These are phyloP conservation scores for Dreissena polymorpha DNA, from an alignment of 1,140 invertebrate species.

Conservation along the genomic window DNA sequence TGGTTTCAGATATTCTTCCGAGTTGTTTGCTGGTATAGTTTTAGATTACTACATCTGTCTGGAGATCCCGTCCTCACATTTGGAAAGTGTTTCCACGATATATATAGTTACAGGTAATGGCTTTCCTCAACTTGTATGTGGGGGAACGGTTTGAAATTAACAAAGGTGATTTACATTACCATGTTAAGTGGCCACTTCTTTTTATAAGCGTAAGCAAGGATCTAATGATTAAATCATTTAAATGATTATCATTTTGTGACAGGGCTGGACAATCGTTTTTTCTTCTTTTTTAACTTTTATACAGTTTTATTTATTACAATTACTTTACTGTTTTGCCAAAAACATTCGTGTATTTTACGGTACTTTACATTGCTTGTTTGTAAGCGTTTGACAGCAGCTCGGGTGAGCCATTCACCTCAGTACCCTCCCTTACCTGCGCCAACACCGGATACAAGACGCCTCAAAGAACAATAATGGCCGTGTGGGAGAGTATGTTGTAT, in stretches of 20 bases:
- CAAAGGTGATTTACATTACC: neutral
- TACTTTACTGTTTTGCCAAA: too few species aligned
- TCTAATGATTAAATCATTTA: too few species aligned
- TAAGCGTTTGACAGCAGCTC: conserved; percentile 13
- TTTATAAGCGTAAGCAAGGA: neutral
- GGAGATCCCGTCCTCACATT: neutral
- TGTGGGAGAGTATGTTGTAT: conserved; percentile 17
- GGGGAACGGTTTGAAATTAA: neutral
- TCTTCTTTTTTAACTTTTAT: too few species aligned
- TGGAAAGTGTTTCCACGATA: neutral
- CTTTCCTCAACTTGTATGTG: neutral
- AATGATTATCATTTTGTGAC: too few species aligned
- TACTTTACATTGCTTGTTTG: neutral
- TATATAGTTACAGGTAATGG: neutral
- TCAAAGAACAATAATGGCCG: conserved; percentile 1
- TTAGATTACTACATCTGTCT: neutral
- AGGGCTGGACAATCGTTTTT: too few species aligned
- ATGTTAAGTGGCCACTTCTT: neutral
- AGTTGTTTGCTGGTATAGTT: neutral
- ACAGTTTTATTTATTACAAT: too few species aligned
- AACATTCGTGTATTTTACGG: neutral
- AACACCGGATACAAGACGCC: neutral
- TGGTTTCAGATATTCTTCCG: neutral
- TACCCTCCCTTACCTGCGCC: conserved; percentile 8
- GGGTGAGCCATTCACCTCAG: conserved; percentile 15